These are phyloP conservation scores for Phrynosoma platyrhinos DNA, from an alignment of 2,113 vertebrate species.

Conservation along the genomic window DNA sequence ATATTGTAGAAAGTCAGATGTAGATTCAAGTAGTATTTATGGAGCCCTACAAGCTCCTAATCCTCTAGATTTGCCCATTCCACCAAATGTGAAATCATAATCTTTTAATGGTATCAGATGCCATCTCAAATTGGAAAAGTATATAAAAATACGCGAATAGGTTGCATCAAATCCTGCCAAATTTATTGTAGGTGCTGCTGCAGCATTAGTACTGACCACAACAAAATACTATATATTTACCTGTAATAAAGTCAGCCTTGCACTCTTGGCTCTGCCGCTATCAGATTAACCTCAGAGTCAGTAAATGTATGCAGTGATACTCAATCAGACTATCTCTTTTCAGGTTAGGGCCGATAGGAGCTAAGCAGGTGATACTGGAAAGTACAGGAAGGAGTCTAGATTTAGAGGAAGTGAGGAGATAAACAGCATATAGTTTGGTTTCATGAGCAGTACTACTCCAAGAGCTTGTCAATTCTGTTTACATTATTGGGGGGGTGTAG, in stretches of 20 bases:
- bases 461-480: neutral
- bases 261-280: neutral
- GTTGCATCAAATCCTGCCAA: neutral
- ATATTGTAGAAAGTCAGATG: neutral
- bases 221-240: neutral
- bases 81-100: neutral
- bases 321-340: neutral
- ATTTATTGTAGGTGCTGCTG: neutral
- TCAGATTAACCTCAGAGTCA: neutral
- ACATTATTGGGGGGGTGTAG: too few species aligned
- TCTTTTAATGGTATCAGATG: neutral
- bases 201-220: conserved; percentile 12
- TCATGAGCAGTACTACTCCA: neutral
- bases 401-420: neutral
- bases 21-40: neutral
- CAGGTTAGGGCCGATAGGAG: neutral
- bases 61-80: neutral
- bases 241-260: neutral
- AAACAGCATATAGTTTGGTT: neutral
- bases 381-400: neutral
- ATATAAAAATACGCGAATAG: neutral
- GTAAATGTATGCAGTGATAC: neutral
- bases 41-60: neutral
- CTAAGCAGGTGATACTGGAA: neutral
- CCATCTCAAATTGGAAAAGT: neutral